phyloP scores from a whole-genome alignment of 2,797 vertebrate genomes.

The Crocidura indochinensis region DNA sequence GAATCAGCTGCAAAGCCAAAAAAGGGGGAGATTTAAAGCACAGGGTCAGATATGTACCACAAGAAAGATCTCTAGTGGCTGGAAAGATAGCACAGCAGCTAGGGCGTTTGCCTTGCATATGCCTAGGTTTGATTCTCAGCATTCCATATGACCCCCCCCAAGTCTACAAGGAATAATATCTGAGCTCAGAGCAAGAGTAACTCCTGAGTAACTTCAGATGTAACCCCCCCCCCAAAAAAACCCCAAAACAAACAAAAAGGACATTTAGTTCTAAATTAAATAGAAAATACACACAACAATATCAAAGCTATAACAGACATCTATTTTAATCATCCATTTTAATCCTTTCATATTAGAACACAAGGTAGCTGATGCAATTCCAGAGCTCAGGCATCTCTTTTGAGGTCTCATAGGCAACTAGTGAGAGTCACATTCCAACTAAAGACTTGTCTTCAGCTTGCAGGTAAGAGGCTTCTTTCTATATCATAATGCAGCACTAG shows the following conservation, averaged over 20 bases:
- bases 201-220: too few species aligned
- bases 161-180: too few species aligned
- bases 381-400: not conserved
- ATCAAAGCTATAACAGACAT: slow-evolving; percentile 50
- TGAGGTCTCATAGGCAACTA: not conserved
- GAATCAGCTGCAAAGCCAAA: slow-evolving; percentile 66
- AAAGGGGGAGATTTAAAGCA: slow-evolving; percentile 67
- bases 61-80: slow-evolving; percentile 68
- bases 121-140: too few species aligned
- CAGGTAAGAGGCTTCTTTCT: not conserved
- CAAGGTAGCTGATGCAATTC: slow-evolving; percentile 6
- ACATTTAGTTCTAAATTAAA: slow-evolving; percentile 78
- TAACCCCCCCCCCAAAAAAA: too few species aligned
- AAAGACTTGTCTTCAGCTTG: not conserved
- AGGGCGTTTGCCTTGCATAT: too few species aligned
- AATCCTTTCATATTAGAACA: slow-evolving; percentile 57
- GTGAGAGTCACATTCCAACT: not conserved
- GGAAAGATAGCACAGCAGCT: too few species aligned
- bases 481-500: not conserved
- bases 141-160: too few species aligned
- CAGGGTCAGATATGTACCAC: slow-evolving; percentile 69
- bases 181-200: too few species aligned
- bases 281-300: slow-evolving; percentile 17
- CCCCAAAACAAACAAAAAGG: slow-evolving; percentile 40
- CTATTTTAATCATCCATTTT: slow-evolving; percentile 10